Base-by-base conservation (phyloP, 2,797 vertebrate genomes). In the Miichthys miiuy region DNA sequence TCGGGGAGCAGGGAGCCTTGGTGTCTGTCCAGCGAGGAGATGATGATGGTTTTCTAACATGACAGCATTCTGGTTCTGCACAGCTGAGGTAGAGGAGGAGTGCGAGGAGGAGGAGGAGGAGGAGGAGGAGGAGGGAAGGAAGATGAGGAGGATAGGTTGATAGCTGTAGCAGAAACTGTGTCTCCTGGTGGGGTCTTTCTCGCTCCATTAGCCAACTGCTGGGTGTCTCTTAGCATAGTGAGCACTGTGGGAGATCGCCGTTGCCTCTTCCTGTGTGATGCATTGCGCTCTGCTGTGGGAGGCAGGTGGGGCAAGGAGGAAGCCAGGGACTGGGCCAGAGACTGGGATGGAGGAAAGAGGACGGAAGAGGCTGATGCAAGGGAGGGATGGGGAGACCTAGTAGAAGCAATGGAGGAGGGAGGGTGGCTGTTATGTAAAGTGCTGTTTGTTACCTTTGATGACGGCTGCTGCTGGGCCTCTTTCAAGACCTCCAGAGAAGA, bases 351-450 rank as follows among this genome's bases (percentile, higher is more conserved):
- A 81, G 92, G 84, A 77, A 92, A 89, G 77, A 93, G 89, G 86
- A 92, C 81, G 83, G 93, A 86, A 69, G 94, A 86, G 80, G 93
- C 82, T 80, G 91, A 84, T 88, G 91, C 73, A 55, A 92, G 88
- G 89, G 92, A 70, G 82, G 91, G 77, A 85, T 89, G 84, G 89
- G 91, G 83, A 90, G 84, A 86, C 90, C 93, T 92, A 75, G 85
- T 66, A 83, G 92, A 88, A 90, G 91, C 69, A 12, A 80, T 87
- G 77, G 86, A 74, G 86, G 93, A 80, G 65, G 81, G 87, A 87
- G 93, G 92, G 79, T 91, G 91, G 93, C 89, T 96, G 92, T 93
- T 95, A 85, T 95, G 95, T 97, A 97, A 97, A 98, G 97, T 98
- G 97, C 97, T 97, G 90, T 95, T 95, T 91, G 92, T 95, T 96